Conservation (phyloP, 2,888 invertebrate species). For the Chrysolina americana region DNA sequence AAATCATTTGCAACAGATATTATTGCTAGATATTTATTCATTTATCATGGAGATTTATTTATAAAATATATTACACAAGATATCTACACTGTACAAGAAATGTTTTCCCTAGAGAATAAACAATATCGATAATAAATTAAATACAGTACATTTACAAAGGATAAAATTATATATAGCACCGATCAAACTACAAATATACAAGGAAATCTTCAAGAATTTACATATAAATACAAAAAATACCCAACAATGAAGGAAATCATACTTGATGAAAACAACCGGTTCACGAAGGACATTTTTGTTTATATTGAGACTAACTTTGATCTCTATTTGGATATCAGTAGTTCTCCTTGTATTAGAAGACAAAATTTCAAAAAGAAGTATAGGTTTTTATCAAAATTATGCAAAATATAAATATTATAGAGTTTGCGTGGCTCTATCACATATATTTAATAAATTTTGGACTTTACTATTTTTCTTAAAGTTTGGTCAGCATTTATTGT, state of each 20-base stretch:
- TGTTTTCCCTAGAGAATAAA: slow-evolving; percentile 62
- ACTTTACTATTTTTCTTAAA: too few species aligned
- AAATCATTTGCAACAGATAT: slow-evolving; percentile 29
- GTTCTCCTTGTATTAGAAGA: too few species aligned
- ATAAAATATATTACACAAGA: slow-evolving; percentile 72
- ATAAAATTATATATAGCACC: slow-evolving; percentile 69
- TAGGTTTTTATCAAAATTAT: too few species aligned
- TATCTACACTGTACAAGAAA: slow-evolving; percentile 71
- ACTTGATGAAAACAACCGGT: slow-evolving; percentile 32
- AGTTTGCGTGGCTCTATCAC: too few species aligned
- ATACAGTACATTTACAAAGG: slow-evolving; percentile 65
- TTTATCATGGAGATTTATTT: slow-evolving; percentile 68
- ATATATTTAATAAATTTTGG: too few species aligned
- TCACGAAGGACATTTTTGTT: background rate
- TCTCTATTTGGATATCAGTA: background rate
- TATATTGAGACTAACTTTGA: background rate
- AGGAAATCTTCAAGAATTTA: slow-evolving; percentile 59
- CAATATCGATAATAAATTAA: slow-evolving; percentile 61
- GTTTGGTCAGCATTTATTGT: too few species aligned
- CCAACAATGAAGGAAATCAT: slow-evolving; percentile 44
- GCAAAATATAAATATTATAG: too few species aligned
- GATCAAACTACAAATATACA: slow-evolving; percentile 69
- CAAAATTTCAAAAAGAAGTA: too few species aligned
- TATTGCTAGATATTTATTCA: slow-evolving; percentile 66
- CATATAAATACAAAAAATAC: slow-evolving; percentile 61